Conservation (phyloP, 2,113 vertebrate genomes). For the Monarcha castaneiventris region DNA sequence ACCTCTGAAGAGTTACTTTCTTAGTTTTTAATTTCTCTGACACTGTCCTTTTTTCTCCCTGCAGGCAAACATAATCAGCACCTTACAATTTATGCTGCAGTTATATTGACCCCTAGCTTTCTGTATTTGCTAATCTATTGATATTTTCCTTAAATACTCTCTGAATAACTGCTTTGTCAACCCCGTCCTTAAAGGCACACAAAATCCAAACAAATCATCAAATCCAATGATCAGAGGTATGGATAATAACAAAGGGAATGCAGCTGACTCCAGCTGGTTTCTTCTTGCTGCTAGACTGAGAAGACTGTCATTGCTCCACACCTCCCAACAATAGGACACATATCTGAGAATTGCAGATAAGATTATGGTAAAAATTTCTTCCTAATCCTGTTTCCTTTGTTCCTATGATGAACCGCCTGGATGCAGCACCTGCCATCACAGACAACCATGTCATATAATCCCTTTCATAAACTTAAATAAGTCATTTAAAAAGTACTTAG, state of each 20-base stretch:
- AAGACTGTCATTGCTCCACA: not conserved
- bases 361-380: slow-evolving; percentile 5
- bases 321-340: not conserved
- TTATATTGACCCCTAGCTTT: not conserved
- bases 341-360: slow-evolving; percentile 23
- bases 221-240: not conserved
- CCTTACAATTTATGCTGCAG: not conserved
- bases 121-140: not conserved
- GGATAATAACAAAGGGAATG: not conserved
- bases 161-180: not conserved
- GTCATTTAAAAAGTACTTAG: not conserved
- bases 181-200: not conserved
- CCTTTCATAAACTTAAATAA: slow-evolving; percentile 1
- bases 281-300: not conserved
- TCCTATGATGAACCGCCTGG: not conserved
- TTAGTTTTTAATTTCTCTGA: not conserved
- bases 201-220: not conserved
- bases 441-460: slow-evolving; percentile 28
- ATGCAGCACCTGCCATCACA: not conserved
- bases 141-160: not conserved
- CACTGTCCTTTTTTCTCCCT: not conserved
- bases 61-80: not conserved
- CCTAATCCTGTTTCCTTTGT: slow-evolving; percentile 37
- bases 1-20: not conserved
- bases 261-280: not conserved